Conservation (phyloP, 2,888 invertebrate genomes). For the Chesias legatella region DNA sequence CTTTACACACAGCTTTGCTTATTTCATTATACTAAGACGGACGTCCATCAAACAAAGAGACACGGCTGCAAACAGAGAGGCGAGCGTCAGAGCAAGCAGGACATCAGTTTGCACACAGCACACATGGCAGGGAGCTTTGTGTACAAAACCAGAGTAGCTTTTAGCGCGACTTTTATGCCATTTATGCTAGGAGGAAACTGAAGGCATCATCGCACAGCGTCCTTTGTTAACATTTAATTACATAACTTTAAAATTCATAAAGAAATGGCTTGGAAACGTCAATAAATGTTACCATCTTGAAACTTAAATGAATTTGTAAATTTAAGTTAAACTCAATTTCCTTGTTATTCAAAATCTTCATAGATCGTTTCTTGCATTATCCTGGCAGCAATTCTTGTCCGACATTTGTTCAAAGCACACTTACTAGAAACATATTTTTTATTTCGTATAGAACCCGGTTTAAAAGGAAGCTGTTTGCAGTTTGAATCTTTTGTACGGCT, state of each 20-base stretch:
- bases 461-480: conserved; percentile 33
- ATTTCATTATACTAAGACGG: conserved; percentile 17
- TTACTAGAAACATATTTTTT: conserved; percentile 51
- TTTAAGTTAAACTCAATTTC: too few species aligned
- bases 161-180: neutral
- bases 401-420: conserved; percentile 39
- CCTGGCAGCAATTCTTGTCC: conserved; percentile 36
- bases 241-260: too few species aligned
- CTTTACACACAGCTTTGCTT: too few species aligned
- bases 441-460: conserved; percentile 24
- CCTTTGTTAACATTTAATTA: too few species aligned
- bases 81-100: conserved; percentile 41
- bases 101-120: conserved; percentile 32
- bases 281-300: too few species aligned
- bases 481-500: conserved; percentile 25
- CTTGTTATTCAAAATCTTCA: neutral
- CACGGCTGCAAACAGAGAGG: conserved; percentile 40
- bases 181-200: too few species aligned
- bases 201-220: too few species aligned
- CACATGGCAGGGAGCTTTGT: conserved; percentile 8
- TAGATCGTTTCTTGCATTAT: conserved; percentile 12
- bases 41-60: conserved; percentile 28
- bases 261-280: too few species aligned
- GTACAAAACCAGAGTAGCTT: neutral
- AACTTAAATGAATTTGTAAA: too few species aligned